These are phyloP conservation scores for Drosophila paranaensis DNA, from an alignment of 2,888 invertebrate species.

Conservation along the genomic window DNA sequence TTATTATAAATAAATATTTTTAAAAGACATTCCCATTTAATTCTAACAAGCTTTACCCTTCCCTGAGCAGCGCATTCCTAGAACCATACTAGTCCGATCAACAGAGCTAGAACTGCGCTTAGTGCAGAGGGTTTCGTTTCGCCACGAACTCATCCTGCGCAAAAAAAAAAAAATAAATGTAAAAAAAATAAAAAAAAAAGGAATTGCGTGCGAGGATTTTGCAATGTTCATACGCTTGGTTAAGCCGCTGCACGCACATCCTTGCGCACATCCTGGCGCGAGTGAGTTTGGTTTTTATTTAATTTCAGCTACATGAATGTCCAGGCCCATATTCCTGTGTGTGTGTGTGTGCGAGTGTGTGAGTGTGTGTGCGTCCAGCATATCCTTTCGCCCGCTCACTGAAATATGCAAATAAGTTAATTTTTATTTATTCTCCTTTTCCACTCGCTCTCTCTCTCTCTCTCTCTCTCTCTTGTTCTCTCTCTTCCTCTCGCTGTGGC, in stretches of 20 bases:
- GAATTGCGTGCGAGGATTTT: conserved; percentile 67
- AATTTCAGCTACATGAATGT: conserved; percentile 65
- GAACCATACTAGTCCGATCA: background rate
- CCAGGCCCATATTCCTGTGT: conserved; percentile 26
- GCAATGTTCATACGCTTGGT: conserved; percentile 70
- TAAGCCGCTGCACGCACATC: conserved; percentile 66
- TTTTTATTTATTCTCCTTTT: conserved; percentile 69
- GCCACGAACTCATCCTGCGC: conserved; percentile 24
- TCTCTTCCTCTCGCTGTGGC: too few species aligned
- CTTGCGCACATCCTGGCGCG: conserved; percentile 61
- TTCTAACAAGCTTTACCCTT: too few species aligned
- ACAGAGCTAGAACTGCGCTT: background rate
- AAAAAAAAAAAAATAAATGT: conserved; percentile 4
- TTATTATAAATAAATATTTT: background rate
- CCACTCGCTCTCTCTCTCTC: conserved; percentile 5
- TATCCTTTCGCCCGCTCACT: conserved; percentile 72
- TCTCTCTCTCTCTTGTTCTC: background rate
- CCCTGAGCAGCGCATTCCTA: conserved; percentile 6
- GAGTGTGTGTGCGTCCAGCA: conserved; percentile 38
- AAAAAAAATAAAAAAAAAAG: conserved; percentile 10
- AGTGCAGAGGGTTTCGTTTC: conserved; percentile 9
- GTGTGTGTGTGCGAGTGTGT: background rate
- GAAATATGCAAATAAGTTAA: conserved; percentile 80
- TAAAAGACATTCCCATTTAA: too few species aligned
- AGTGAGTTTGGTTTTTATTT: conserved; percentile 62